phyloP scores from a whole-genome alignment of 2,113 vertebrate species.

The Acrocephalus arundinaceus region DNA sequence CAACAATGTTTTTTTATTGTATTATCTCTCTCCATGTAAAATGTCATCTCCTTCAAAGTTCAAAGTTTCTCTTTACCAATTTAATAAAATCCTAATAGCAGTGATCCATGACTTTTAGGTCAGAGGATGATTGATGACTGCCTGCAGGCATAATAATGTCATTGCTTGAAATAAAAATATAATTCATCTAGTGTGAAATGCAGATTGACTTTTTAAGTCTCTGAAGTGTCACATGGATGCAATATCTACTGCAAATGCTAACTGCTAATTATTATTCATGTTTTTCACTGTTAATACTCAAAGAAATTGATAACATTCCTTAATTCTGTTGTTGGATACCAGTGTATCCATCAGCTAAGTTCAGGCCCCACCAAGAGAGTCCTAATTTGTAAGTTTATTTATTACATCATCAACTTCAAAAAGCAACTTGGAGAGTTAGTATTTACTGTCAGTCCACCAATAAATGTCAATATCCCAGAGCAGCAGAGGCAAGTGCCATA shows the following conservation, averaged over 20 bases:
- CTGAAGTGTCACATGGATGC: background rate
- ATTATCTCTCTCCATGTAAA: constrained; percentile 39
- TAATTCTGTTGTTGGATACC: background rate
- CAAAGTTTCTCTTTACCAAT: constrained; percentile 7
- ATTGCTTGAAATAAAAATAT: constrained; percentile 69
- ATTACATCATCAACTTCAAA: constrained; percentile 79
- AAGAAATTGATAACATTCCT: constrained; percentile 41
- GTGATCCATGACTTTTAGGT: constrained; percentile 60
- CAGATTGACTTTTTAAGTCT: constrained; percentile 50
- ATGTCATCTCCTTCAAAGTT: constrained; percentile 27
- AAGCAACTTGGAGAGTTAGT: constrained; percentile 83
- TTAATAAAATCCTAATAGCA: constrained; percentile 26
- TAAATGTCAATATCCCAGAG: constrained; percentile 82
- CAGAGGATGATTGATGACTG: constrained; percentile 60
- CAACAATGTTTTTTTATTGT: background rate
- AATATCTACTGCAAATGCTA: constrained; percentile 4
- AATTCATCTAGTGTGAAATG: constrained; percentile 68
- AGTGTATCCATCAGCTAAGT: constrained; percentile 30
- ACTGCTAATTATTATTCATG: constrained; percentile 25
- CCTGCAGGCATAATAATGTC: constrained; percentile 56
- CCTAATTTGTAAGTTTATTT: constrained; percentile 52
- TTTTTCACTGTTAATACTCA: constrained; percentile 37
- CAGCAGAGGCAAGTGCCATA: constrained; percentile 48
- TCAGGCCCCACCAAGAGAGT: constrained; percentile 35
- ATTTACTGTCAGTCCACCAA: constrained; percentile 82